phyloP scores from a whole-genome alignment of 2,888 invertebrate species.

The Drosophila stalkeri region DNA sequence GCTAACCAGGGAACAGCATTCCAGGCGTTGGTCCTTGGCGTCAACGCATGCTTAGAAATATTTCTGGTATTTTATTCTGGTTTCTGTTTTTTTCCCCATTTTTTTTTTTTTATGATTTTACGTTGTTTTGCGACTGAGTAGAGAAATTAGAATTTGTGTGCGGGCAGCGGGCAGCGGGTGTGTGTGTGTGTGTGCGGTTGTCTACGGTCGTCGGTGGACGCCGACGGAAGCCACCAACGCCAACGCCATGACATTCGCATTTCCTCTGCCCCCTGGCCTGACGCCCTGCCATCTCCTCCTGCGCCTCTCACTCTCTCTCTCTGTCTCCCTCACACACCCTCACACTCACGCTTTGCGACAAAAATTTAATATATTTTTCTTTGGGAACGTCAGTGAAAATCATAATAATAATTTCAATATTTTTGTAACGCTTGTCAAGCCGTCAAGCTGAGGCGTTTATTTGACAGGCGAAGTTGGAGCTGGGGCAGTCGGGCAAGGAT shows the following conservation, averaged over 20 bases:
- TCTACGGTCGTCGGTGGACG: constrained; percentile 74
- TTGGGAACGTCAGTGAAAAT: constrained; percentile 62
- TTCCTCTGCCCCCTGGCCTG: constrained; percentile 36
- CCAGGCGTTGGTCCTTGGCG: constrained; percentile 39
- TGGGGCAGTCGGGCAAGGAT: constrained; percentile 15
- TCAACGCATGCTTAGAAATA: constrained; percentile 76
- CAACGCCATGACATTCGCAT: constrained; percentile 51
- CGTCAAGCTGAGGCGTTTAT: constrained; percentile 71
- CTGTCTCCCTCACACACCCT: neutral
- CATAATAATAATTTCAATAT: constrained; percentile 80
- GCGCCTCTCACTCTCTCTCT: too few species aligned
- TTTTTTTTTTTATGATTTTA: constrained; percentile 19
- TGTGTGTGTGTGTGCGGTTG: constrained; percentile 42
- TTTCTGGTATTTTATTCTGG: constrained; percentile 69
- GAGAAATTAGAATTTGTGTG: constrained; percentile 72
- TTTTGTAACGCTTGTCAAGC: constrained; percentile 66
- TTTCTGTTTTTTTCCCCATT: constrained; percentile 1
- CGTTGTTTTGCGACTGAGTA: constrained; percentile 54
- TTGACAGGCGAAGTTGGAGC: constrained; percentile 67
- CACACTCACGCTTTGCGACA: constrained; percentile 13
- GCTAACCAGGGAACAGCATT: constrained; percentile 66
- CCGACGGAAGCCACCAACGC: constrained; percentile 60
- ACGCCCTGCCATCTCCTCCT: constrained; percentile 13
- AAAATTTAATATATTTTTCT: constrained; percentile 75
- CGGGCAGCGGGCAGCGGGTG: constrained; percentile 19